Evolutionary conservation across 2,113 vertebrate genomes (phyloP).

Genomic region (Myotis davidii): DNA sequence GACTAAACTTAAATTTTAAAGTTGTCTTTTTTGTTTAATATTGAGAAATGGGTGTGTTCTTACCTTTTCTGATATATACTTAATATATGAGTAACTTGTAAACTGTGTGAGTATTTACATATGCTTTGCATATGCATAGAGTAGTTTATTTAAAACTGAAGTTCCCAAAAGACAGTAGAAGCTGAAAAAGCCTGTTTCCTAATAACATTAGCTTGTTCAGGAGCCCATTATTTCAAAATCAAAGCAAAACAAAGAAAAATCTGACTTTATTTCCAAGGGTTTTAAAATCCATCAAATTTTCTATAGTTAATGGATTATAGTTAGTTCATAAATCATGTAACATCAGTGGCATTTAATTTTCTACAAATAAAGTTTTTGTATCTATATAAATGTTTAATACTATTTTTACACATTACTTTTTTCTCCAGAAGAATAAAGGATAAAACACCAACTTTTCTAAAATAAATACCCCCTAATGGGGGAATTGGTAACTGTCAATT

Average conservation of each 20-base stretch:
- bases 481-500: conserved; percentile 24
- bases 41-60: neutral
- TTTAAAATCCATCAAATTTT: neutral
- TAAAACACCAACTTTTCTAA: conserved; percentile 60
- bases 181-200: neutral
- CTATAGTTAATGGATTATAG: neutral
- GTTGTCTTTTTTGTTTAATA: neutral
- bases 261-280: neutral
- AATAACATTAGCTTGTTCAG: neutral
- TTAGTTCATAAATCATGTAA: neutral
- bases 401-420: neutral
- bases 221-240: conserved; percentile 1
- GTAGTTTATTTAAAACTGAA: conserved; percentile 41
- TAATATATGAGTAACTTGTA: neutral
- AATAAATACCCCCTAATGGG: conserved; percentile 40
- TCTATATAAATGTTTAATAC: neutral
- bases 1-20: too few relatives aligned
- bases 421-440: neutral
- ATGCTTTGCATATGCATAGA: neutral
- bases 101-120: neutral
- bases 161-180: neutral
- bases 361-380: neutral
- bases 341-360: neutral
- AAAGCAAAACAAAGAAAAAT: conserved; percentile 18
- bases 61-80: neutral